Evolutionary conservation across 2,113 vertebrate species (phyloP).

Genomic region (Labeo rohita): DNA sequence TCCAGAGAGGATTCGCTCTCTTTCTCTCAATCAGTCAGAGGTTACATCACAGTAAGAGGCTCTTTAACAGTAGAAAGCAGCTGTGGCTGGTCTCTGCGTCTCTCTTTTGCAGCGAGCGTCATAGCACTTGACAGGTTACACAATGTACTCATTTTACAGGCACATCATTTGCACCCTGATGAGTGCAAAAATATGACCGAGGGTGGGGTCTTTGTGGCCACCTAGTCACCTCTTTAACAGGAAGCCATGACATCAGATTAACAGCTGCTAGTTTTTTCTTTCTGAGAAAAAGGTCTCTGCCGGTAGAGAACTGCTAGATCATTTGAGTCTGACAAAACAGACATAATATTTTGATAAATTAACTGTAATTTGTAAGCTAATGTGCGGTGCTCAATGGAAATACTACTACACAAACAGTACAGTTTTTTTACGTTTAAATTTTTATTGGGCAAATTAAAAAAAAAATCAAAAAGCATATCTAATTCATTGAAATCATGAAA

Average conservation of each 20-base stretch:
- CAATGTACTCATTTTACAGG: constrained; percentile 57
- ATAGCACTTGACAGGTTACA: constrained; percentile 57
- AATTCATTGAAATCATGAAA: too few species aligned
- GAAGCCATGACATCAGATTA: constrained; percentile 2
- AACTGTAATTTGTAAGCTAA: neutral
- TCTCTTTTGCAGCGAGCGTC: constrained; percentile 15
- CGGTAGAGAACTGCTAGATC: neutral
- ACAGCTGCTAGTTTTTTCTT: constrained; percentile 21
- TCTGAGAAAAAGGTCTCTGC: neutral
- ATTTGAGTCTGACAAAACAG: neutral
- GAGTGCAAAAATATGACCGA: constrained; percentile 43
- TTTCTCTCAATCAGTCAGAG: constrained; percentile 42
- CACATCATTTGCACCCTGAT: constrained; percentile 60
- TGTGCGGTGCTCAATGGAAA: neutral
- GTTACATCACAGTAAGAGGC: constrained; percentile 53
- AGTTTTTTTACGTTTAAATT: too few species aligned
- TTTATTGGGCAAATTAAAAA: too few species aligned
- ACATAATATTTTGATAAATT: neutral
- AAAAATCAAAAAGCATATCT: too few species aligned
- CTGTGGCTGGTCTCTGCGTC: constrained; percentile 17
- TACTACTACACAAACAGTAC: too few species aligned
- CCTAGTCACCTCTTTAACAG: neutral
- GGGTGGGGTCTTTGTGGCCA: neutral
- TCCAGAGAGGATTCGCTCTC: constrained; percentile 30
- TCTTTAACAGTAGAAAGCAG: constrained; percentile 54